Evolutionary conservation across 2,113 vertebrate genomes (phyloP), one percentile per base, ranked within the genome.

Genomic region (Irena cyanogastra): DNA sequence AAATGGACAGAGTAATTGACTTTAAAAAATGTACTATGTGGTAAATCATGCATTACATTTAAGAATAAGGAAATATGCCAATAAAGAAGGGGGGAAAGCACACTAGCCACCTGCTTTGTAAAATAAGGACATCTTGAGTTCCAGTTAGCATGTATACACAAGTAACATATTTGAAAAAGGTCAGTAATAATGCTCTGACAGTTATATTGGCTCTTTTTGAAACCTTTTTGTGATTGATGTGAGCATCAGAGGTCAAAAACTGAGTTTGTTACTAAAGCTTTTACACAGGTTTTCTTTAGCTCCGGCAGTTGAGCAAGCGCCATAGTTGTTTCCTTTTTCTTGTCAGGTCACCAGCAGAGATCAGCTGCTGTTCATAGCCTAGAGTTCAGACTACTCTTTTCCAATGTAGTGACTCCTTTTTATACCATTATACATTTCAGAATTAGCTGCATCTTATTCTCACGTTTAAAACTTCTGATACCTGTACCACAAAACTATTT

Each of bases 91-190:
- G 23, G 19, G 42, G 37, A 47, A 22, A 66, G 3, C 22, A 39
- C 13, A 50, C 15, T 42, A 44, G 23, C 3, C 7, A 39, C 4
- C 11, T 60, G 35, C 16, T 35, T 39, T 45, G 16, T 49, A 28
- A 33, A 35, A 69, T n/a, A 60, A 79, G 9, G 6, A 19, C 39
- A 7, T 49, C 27, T 13, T 13, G 44, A 59, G 10, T 59, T 70
- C 49, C 12, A 70, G 15, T 18, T 59, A 69, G 13, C 9, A n/a
- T 2, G 1, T 22, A 9, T 27, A 42, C 5, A 4, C 2, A 6
- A 53, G 13, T 22, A 56, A 33, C 17, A 59, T 26, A 53, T n/a
- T 53, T 39, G 16, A 10, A 64, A 79, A 86, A n/a, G 7, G 4
- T 41, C 18, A 26, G 35, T 30, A 74, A 33, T 41, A 35, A 53